Evolutionary conservation across 2,113 vertebrate genomes (phyloP), one percentile per base, ranked within the genome.

Genomic region (Labrus mixtus): DNA sequence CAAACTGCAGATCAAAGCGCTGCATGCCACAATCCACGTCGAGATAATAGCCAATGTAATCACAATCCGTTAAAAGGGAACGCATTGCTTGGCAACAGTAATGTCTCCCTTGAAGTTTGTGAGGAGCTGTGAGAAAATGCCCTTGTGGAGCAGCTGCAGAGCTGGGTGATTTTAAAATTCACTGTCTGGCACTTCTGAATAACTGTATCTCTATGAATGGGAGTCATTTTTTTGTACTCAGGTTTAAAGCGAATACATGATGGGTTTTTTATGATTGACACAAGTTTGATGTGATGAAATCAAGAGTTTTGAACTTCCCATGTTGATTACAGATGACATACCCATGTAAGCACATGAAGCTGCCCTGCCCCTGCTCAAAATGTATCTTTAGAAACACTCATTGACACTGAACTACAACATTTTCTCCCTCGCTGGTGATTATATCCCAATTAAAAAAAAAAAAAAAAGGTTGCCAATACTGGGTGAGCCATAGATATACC

Each of bases 1-100:
- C 69, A 83, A 69, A 76, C 56, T 19, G 73, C 41, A 51, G 63
- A 79, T 86, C 59, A 78, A 63, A 85, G 76, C 48, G 43, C 29
- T n/a, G 43, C 9, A 20, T 33, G 51, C 51, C 63, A 77, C 22
- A 84, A 66, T 76, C 45, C 45, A 50, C 10, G 13, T 63, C 63
- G 58, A 54, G 56, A 75, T 80, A 76, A 75, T 54, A 23, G 53
- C 25, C 0, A 69, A 68, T 68, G 60, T 45, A 58, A 62, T 81
- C 64, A 67, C 57, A 57, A 45, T 70, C 23, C 36, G 23, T 6
- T 23, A 68, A 79, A 69, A 62, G 54, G 48, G 69, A 63, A 79
- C 22, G 17, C n/a, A 73, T 66, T 75, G 79, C 80, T 61, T 74
- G 59, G 64, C 78, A 79, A 76, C 59, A 50, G 33, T 45, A 58